These are phyloP conservation scores for Ptychadena robeensis DNA, from an alignment of 2,797 vertebrate genomes.

Conservation along the genomic window DNA sequence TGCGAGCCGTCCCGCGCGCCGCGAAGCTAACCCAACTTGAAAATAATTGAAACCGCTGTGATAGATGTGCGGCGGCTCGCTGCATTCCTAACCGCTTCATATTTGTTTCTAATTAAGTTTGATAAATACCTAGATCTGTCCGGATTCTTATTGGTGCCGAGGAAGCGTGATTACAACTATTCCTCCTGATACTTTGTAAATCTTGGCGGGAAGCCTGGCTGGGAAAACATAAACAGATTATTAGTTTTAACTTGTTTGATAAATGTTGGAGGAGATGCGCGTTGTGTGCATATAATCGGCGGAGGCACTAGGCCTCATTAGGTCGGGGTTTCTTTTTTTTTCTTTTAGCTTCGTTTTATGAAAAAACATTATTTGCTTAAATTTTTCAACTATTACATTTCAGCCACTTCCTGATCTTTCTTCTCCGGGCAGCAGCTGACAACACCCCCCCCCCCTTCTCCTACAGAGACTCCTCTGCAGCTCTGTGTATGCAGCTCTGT, in stretches of 20 bases:
- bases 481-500: no score
- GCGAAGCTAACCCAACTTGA: slow-evolving; percentile 29
- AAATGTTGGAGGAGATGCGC: slow-evolving; percentile 49
- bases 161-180: slow-evolving; percentile 47
- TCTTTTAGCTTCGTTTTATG: slow-evolving; percentile 20
- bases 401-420: no score
- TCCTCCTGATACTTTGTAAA: slow-evolving; percentile 52
- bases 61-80: slow-evolving; percentile 32
- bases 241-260: slow-evolving; percentile 51
- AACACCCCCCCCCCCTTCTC: no score
- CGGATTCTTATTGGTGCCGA: slow-evolving; percentile 40
- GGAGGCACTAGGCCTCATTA: slow-evolving; percentile 27
- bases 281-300: slow-evolving; percentile 48
- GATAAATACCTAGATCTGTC: slow-evolving; percentile 56
- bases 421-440: no score
- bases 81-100: slow-evolving; percentile 42
- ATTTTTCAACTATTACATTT: not conserved
- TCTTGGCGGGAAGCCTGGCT: slow-evolving; percentile 50
- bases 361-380: slow-evolving; percentile 17
- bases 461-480: no score
- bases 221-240: slow-evolving; percentile 51
- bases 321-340: not conserved
- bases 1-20: not conserved
- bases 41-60: slow-evolving; percentile 40
- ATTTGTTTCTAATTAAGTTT: slow-evolving; percentile 59